phyloP scores from a whole-genome alignment of 2,888 invertebrate genomes.

The Rhynchonema sp. region DNA sequence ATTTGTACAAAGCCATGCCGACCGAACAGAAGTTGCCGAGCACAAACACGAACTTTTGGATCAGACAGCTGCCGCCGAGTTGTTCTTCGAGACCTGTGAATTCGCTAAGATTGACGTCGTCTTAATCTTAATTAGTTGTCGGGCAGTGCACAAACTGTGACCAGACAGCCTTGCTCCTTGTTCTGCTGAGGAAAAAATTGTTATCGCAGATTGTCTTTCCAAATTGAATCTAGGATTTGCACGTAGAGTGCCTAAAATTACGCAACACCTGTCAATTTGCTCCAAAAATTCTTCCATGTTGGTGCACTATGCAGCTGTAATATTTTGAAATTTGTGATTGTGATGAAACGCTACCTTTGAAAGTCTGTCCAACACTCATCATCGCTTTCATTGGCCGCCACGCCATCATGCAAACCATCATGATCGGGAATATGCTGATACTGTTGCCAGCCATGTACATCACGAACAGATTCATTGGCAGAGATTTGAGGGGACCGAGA shows the following conservation, averaged over 20 bases:
- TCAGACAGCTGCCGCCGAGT: slow-evolving; percentile 18
- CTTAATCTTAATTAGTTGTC: too few relatives aligned
- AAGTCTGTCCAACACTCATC: slow-evolving; percentile 50
- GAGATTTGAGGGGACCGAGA: slow-evolving; percentile 21
- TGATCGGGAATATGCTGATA: slow-evolving; percentile 96
- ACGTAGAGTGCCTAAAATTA: too few relatives aligned
- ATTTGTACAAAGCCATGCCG: slow-evolving; percentile 77
- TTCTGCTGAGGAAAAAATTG: too few relatives aligned
- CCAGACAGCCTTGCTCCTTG: too few relatives aligned
- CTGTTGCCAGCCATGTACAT: slow-evolving; percentile 99
- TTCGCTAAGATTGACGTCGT: too few relatives aligned
- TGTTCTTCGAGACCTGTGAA: slow-evolving; percentile 1
- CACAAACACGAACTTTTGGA: slow-evolving; percentile 78
- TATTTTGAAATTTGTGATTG: too few relatives aligned
- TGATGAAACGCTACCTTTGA: slow-evolving; percentile 16
- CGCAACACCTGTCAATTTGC: too few relatives aligned
- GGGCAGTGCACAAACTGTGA: too few relatives aligned
- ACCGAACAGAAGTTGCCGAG: slow-evolving; percentile 81
- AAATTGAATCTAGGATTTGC: too few relatives aligned
- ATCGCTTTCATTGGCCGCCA: slow-evolving; percentile 86
- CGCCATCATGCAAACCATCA: slow-evolving; percentile 99
- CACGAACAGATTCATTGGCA: slow-evolving; percentile 82
- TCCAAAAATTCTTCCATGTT: too few relatives aligned
- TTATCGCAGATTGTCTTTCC: too few relatives aligned
- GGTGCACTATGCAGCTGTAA: too few relatives aligned